Percentiles rank a stretch among this genome's conserved stretches.
Evolutionary conservation across 2,797 vertebrate species (phyloP).

Genomic region (Oceanodroma leucorhoa): DNA sequence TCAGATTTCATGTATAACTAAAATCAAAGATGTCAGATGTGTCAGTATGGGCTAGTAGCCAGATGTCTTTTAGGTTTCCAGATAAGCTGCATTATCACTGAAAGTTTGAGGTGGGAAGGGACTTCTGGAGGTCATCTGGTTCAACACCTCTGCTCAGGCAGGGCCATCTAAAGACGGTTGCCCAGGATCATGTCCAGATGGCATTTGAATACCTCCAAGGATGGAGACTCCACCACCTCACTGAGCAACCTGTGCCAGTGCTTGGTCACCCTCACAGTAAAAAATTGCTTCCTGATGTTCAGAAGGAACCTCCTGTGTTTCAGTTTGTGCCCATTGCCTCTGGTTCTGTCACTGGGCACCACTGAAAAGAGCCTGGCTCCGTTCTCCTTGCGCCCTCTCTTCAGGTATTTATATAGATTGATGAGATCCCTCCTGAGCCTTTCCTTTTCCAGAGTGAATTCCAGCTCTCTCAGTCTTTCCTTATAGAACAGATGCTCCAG

Average conservation of each 20-base stretch:
- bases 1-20: not conserved
- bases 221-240: not conserved
- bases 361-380: not conserved
- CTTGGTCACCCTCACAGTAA: not conserved
- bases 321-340: not conserved
- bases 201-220: not conserved
- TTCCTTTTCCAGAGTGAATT: not conserved
- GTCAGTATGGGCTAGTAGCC: not conserved
- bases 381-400: not conserved
- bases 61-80: not conserved
- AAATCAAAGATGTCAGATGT: not conserved
- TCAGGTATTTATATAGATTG: not conserved
- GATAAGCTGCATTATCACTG: not conserved
- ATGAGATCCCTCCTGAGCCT: not conserved
- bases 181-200: not conserved
- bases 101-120: not conserved
- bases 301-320: not conserved
- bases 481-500: not conserved
- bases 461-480: not conserved
- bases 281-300: not conserved
- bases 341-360: not conserved
- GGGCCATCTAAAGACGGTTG: not conserved
- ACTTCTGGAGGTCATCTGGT: not conserved
- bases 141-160: not conserved
- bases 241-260: too few species aligned